These are phyloP conservation scores for Phodopus roborovskii DNA, from an alignment of 2,113 vertebrate species.

Conservation along the genomic window DNA sequence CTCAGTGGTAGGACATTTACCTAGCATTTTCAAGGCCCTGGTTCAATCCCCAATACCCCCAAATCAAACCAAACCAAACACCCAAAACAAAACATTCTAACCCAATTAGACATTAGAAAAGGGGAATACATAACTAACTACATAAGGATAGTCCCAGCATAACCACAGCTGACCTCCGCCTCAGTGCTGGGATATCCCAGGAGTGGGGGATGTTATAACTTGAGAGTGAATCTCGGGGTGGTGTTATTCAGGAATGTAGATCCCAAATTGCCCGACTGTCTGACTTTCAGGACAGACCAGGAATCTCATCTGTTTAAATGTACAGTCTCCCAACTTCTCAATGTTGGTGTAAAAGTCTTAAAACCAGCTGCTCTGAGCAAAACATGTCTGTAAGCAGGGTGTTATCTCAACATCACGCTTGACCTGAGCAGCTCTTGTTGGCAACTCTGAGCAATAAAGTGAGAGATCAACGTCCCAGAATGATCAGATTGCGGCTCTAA, in stretches of 20 bases:
- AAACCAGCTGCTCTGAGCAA: neutral
- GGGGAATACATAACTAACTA: neutral
- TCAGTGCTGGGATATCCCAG: rapidly evolving
- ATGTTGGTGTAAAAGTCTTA: neutral
- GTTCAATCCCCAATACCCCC: neutral
- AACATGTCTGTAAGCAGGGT: neutral
- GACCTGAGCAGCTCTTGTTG: neutral
- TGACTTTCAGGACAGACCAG: neutral
- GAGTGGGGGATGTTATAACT: neutral
- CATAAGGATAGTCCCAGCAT: rapidly evolving
- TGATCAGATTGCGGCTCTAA: neutral
- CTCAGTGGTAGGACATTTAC: neutral
- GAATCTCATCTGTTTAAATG: neutral
- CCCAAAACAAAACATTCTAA: neutral
- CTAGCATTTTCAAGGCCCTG: neutral
- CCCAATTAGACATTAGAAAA: neutral
- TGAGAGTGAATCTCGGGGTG: rapidly evolving
- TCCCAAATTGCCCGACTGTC: neutral
- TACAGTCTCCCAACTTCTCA: neutral
- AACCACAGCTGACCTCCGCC: neutral
- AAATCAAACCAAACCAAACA: neutral
- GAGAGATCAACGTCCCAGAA: neutral
- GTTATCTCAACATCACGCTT: neutral
- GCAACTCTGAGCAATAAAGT: neutral
- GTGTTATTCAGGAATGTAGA: neutral